Evolutionary conservation across 1,140 invertebrate species (phyloP).

Genomic region (Fopius arisanus): DNA sequence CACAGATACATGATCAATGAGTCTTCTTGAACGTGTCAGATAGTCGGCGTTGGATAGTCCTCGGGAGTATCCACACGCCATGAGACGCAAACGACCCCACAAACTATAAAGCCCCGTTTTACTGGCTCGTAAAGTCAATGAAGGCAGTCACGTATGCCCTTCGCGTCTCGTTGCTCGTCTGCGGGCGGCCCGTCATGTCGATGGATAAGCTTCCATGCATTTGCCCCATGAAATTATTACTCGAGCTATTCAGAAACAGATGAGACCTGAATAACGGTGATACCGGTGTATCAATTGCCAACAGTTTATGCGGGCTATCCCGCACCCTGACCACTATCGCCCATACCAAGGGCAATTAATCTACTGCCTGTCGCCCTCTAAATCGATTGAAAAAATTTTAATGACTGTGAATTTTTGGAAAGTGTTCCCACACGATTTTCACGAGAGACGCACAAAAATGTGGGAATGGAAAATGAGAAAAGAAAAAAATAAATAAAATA

Average conservation of each 20-base stretch:
- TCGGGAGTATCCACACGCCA: conserved; percentile 37
- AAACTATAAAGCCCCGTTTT: conserved; percentile 58
- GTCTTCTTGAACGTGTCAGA: conserved; percentile 18
- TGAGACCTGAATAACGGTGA: background rate
- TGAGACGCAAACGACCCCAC: conserved; percentile 48
- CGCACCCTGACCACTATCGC: too few relatives aligned
- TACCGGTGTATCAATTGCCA: background rate
- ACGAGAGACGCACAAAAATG: too few relatives aligned
- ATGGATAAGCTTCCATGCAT: conserved; percentile 23
- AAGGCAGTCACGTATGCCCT: conserved; percentile 60
- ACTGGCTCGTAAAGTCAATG: conserved; percentile 59
- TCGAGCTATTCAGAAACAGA: background rate
- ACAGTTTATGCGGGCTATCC: too few relatives aligned
- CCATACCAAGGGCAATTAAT: too few relatives aligned
- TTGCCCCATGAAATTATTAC: conserved; percentile 29
- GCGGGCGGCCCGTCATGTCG: conserved; percentile 39
- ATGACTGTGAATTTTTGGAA: too few relatives aligned
- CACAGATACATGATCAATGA: background rate
- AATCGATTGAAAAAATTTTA: too few relatives aligned
- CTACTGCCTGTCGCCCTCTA: too few relatives aligned
- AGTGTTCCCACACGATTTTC: too few relatives aligned
- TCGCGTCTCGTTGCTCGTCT: conserved; percentile 49
- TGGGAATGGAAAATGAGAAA: too few relatives aligned
- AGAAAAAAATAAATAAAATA: too few relatives aligned
- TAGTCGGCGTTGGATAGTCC: conserved; percentile 27